phyloP scores from a whole-genome alignment of 1,140 invertebrate species.

The Leptestheria dahalacensis region DNA sequence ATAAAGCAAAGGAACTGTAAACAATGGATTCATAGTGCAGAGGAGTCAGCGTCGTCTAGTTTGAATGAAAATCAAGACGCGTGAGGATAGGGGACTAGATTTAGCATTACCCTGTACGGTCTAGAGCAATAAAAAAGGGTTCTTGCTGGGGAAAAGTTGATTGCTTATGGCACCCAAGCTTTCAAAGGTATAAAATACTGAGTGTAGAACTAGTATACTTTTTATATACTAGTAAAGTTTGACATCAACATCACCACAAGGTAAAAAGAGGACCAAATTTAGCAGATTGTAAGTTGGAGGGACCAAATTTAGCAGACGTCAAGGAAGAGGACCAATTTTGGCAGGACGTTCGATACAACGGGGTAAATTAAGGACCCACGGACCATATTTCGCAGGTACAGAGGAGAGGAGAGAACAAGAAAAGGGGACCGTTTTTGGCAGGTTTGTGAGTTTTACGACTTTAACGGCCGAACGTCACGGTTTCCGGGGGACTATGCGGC shows the following conservation, averaged over 20 bases:
- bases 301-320: background rate
- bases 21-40: no score
- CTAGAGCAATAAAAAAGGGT: background rate
- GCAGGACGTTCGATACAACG: no score
- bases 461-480: background rate
- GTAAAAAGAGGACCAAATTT: background rate
- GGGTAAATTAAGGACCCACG: no score
- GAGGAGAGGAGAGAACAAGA: background rate
- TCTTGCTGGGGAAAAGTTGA: no score
- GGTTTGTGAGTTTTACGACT: background rate
- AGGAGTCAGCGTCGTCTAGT: no score
- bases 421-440: background rate
- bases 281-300: background rate
- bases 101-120: background rate
- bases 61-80: no score
- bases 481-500: background rate
- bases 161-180: no score
- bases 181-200: no score
- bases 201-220: no score
- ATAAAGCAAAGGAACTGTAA: no score
- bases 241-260: no score
- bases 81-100: background rate
- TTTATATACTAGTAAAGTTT: no score
- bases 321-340: background rate
- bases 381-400: background rate